A percentile compares a stretch with the other conserved stretches of the same genome.
Evolutionary conservation across 2,113 vertebrate genomes (phyloP).

Genomic region (Ptilorrhoa leucosticta): DNA sequence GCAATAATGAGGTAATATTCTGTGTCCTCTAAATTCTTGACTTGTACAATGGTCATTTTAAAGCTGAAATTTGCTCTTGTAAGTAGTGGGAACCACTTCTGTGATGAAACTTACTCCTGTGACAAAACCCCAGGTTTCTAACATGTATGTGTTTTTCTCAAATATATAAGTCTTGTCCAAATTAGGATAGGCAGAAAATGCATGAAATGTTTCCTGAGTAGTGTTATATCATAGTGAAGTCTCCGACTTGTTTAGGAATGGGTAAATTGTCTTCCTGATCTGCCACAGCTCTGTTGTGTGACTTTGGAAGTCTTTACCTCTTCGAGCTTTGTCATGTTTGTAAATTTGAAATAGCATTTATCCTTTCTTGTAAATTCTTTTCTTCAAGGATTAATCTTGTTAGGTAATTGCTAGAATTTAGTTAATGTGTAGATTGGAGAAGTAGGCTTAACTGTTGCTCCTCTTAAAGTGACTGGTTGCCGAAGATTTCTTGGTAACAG

Average conservation of each 20-base stretch:
- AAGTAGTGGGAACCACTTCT: background rate
- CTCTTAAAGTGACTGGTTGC: background rate
- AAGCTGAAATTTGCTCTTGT: background rate
- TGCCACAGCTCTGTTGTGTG: background rate
- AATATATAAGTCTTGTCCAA: background rate
- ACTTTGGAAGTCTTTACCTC: background rate
- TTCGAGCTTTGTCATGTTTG: background rate
- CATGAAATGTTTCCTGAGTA: background rate
- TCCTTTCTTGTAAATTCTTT: background rate
- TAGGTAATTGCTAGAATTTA: background rate
- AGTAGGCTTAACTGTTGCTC: background rate
- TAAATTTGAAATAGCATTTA: background rate
- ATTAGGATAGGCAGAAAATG: background rate
- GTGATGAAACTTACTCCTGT: background rate
- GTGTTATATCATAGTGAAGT: background rate
- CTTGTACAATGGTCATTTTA: background rate
- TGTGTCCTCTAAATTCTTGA: background rate
- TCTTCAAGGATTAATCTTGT: background rate
- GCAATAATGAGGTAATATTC: slow-evolving; percentile 92
- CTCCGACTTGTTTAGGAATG: background rate
- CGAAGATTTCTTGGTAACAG: background rate
- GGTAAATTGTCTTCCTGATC: background rate
- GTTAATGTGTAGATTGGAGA: background rate
- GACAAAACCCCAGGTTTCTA: background rate
- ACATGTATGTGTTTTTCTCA: background rate